These are phyloP conservation scores for Venustaconcha ellipsiformis DNA, from an alignment of 1,140 invertebrate species.

Conservation along the genomic window DNA sequence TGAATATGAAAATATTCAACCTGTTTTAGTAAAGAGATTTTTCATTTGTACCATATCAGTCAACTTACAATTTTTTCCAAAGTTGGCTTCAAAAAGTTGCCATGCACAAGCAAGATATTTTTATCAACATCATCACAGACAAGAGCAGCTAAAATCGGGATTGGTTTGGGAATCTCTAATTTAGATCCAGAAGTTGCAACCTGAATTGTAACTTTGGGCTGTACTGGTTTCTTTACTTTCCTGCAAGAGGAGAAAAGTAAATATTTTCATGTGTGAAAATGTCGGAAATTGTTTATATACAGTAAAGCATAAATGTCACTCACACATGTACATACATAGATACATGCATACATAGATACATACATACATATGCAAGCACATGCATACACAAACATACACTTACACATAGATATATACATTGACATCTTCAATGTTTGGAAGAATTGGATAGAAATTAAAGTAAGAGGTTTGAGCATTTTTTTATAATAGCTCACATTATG, in stretches of 20 bases:
- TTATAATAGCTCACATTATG: background rate
- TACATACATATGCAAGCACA: too few relatives aligned
- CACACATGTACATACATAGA: too few relatives aligned
- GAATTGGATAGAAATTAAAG: background rate
- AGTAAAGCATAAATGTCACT: background rate
- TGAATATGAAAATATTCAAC: background rate
- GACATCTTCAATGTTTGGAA: background rate
- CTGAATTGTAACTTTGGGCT: conserved; percentile 59
- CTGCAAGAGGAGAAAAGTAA: conserved; percentile 32
- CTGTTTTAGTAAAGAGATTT: background rate
- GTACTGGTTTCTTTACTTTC: conserved; percentile 57
- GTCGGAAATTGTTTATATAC: background rate
- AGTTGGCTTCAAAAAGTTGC: conserved; percentile 58
- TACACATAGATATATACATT: background rate
- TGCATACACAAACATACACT: too few relatives aligned
- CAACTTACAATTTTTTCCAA: conserved; percentile 65
- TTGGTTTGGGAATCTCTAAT: conserved; percentile 38
- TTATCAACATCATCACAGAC: conserved; percentile 35
- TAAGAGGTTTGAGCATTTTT: background rate
- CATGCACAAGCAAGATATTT: conserved; percentile 57
- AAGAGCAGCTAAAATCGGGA: conserved; percentile 54
- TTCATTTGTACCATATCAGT: background rate
- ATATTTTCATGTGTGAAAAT: background rate
- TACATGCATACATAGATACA: too few relatives aligned
- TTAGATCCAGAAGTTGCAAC: conserved; percentile 42